Evolutionary conservation across 2,888 invertebrate genomes (phyloP).

Genomic region (Drosophila mayaguana): DNA sequence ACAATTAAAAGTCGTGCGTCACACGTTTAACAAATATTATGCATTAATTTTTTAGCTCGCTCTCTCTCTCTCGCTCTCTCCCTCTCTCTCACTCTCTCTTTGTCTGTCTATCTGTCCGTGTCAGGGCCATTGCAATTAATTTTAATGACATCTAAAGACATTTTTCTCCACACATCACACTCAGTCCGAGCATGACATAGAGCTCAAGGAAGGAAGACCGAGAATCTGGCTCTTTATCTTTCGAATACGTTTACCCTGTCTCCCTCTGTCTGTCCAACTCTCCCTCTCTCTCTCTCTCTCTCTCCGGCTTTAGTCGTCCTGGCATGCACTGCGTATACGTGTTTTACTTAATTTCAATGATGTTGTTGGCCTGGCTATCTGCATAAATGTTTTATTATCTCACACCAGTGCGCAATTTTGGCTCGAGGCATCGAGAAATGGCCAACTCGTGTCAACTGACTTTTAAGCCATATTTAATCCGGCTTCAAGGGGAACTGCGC

Average conservation of each 20-base stretch:
- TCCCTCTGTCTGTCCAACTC: neutral
- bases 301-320: slow-evolving; percentile 2
- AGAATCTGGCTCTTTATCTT: neutral
- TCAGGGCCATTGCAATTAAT: slow-evolving; percentile 58
- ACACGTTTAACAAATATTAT: slow-evolving; percentile 16
- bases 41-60: slow-evolving; percentile 29
- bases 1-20: slow-evolving; percentile 8
- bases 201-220: neutral
- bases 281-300: neutral
- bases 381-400: slow-evolving; percentile 77
- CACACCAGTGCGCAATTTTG: slow-evolving; percentile 65
- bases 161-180: slow-evolving; percentile 31
- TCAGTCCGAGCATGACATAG: slow-evolving; percentile 5
- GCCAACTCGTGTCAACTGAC: slow-evolving; percentile 79
- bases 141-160: slow-evolving; percentile 67
- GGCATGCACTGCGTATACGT: slow-evolving; percentile 52
- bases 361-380: slow-evolving; percentile 65
- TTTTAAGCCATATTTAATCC: slow-evolving; percentile 79
- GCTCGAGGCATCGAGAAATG: slow-evolving; percentile 67
- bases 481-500: slow-evolving; percentile 66
- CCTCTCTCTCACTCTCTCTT: neutral
- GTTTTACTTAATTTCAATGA: slow-evolving; percentile 76
- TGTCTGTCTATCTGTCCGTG: neutral
- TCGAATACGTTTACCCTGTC: too few relatives aligned
- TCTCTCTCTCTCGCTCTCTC: neutral